These are phyloP conservation scores for Henricia sp. DNA, from an alignment of 53 echinoderm and acorn worm genomes.

Conservation along the genomic window DNA sequence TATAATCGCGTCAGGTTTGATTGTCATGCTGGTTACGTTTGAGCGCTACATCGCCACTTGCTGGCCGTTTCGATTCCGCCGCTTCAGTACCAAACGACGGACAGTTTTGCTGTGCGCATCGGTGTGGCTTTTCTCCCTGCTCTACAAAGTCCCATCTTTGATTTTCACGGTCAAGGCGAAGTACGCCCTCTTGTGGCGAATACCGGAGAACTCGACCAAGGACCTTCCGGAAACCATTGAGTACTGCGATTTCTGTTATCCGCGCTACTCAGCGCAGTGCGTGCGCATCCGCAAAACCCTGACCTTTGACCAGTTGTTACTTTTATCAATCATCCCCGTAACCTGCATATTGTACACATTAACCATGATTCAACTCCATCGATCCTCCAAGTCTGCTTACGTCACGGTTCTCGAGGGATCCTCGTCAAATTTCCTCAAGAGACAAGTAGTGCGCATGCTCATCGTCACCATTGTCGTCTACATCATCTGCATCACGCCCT, in stretches of 20 bases:
- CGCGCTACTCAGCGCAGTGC: conserved; percentile 47
- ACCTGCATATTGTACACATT: conserved; percentile 86
- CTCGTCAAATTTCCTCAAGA: conserved; percentile 84
- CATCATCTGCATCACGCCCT: conserved; percentile 93
- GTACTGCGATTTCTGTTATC: conserved; percentile 72
- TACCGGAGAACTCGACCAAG: conserved; percentile 29
- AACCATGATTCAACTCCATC: conserved; percentile 84
- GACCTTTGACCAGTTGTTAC: conserved; percentile 83
- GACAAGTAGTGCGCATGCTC: conserved; percentile 97
- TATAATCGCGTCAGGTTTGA: conserved; percentile 80
- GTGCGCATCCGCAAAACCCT: conserved; percentile 74
- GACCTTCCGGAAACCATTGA: conserved; percentile 47
- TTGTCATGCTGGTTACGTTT: conserved; percentile 87
- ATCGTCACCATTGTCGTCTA: conserved; percentile 94
- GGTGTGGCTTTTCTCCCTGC: conserved; percentile 80
- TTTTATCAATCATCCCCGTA: conserved; percentile 89
- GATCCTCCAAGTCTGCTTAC: conserved; percentile 67
- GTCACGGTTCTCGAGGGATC: conserved; percentile 71
- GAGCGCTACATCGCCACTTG: conserved; percentile 95
- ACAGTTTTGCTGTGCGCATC: conserved; percentile 76
- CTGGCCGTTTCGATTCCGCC: conserved; percentile 91
- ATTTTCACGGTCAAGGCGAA: conserved; percentile 63
- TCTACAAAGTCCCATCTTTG: conserved; percentile 88
- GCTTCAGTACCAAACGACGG: conserved; percentile 85
- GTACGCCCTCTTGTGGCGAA: conserved; percentile 30